Conservation (phyloP, 2,888 invertebrate species). For the Eumacrocentrus americanus region DNA sequence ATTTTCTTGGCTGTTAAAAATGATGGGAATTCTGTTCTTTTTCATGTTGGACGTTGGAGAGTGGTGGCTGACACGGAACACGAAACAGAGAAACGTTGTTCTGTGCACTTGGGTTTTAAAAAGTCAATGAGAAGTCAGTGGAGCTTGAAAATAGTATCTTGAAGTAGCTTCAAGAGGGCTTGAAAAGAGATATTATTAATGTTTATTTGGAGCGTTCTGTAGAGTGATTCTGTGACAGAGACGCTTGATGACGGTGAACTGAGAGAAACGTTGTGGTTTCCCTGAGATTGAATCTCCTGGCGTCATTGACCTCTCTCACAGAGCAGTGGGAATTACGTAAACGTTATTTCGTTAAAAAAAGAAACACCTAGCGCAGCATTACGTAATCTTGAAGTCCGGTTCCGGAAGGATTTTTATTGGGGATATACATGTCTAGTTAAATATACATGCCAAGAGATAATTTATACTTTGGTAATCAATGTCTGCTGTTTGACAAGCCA, state of each 20-base stretch:
- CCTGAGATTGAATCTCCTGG: conserved; percentile 1
- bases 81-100: no score
- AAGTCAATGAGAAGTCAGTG: no score
- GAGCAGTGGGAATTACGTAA: conserved; percentile 34
- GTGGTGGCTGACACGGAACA: background rate
- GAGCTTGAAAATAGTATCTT: no score
- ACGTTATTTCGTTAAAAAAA: conserved; percentile 32
- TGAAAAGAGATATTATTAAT: no score
- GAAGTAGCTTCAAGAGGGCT: no score
- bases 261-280: background rate
- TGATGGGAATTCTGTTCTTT: background rate
- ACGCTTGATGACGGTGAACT: background rate
- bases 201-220: no score
- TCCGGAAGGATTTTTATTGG: background rate
- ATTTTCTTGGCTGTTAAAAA: background rate
- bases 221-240: background rate
- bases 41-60: background rate
- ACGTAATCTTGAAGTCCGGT: conserved; percentile 25
- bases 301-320: conserved; percentile 20
- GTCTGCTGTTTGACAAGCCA: no score
- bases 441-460: no score
- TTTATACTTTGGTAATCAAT: no score
- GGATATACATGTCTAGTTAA: background rate
- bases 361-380: conserved; percentile 28
- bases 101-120: no score